Base-by-base conservation (phyloP, 2,113 vertebrate species). In the Calidris pygmaea region DNA sequence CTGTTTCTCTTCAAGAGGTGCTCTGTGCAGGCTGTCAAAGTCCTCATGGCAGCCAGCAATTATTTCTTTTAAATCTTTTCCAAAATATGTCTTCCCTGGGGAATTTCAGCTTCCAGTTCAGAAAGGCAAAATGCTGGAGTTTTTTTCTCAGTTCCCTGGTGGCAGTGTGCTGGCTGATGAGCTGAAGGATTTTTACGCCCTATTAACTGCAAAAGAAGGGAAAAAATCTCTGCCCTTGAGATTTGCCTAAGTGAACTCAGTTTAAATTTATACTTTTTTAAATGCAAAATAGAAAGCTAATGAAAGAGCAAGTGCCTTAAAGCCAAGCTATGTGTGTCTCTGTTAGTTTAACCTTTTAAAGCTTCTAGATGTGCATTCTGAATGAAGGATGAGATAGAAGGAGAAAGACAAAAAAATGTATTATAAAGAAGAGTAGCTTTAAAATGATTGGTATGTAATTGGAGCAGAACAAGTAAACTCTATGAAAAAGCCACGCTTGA, bases 391-490 rank as follows among this genome's bases (percentile, higher is more conserved):
- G 85, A 74, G 56, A 52, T 53, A 13, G 65, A 88, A 79, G 39
- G 26, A 85, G 32, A 76, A 89, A 53, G 62, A 62, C 13, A 39
- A 66, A 90, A 89, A 89, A 76, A 35, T 15, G 9, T 41, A 68
- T 87, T 88, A 17, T 59, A 73, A 90, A 75, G 70, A 89, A 76
- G 30, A 82, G 43, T 59, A 71, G 12, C 47, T 94, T 94, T 87
- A 73, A 93, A 93, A 58, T 71, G 37, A 71, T 73, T 92, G 70
- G 39, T 83, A 24, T 60, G 62, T 92, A 93, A 87, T 59, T 89
- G 76, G 76, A 93, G 53, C 92, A 90, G 88, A 89, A 85, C 56
- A 84, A 95, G 94, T 67, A 90, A 92, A 86, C 56, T 66, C n/a
- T 52, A 14, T 29, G 34, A 62, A 85, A 84, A 97, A 90, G 56